phyloP scores from a whole-genome alignment of 2,113 vertebrate genomes.

The Chelonoidis abingdonii region DNA sequence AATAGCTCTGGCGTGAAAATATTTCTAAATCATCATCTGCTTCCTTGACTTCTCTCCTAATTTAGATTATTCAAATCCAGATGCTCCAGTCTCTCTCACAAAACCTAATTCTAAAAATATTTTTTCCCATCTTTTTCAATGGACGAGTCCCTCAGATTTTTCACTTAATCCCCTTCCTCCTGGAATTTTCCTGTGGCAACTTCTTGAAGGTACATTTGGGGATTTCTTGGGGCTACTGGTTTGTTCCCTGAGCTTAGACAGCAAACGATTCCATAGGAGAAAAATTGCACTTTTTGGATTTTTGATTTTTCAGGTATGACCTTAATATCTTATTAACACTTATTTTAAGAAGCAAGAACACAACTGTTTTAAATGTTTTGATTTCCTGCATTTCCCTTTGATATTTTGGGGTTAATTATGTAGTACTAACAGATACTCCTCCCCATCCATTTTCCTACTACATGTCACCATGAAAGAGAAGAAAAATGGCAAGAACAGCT shows the following conservation, averaged over 20 bases:
- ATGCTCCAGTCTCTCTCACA: not conserved
- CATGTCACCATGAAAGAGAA: not conserved
- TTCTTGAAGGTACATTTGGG: not conserved
- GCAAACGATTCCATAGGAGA: not conserved
- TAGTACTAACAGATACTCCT: not conserved
- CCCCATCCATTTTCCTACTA: not conserved
- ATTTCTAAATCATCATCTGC: not conserved
- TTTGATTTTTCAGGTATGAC: not conserved
- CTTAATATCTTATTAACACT: not conserved
- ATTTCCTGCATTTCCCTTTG: not conserved
- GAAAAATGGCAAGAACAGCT: not conserved
- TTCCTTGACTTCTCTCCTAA: not conserved
- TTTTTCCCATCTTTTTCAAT: conserved; percentile 29
- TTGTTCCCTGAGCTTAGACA: not conserved
- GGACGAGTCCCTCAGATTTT: not conserved
- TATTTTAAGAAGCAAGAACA: not conserved
- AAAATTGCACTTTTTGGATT: not conserved
- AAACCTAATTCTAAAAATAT: not conserved
- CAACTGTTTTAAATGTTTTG: not conserved
- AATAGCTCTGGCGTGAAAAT: not conserved
- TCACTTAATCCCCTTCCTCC: not conserved
- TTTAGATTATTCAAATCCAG: not conserved
- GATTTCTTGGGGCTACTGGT: not conserved
- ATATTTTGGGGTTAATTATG: conserved; percentile 14
- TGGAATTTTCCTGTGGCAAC: not conserved